Evolutionary conservation across 2,888 invertebrate species (phyloP).

Genomic region (Onchidella celtica): DNA sequence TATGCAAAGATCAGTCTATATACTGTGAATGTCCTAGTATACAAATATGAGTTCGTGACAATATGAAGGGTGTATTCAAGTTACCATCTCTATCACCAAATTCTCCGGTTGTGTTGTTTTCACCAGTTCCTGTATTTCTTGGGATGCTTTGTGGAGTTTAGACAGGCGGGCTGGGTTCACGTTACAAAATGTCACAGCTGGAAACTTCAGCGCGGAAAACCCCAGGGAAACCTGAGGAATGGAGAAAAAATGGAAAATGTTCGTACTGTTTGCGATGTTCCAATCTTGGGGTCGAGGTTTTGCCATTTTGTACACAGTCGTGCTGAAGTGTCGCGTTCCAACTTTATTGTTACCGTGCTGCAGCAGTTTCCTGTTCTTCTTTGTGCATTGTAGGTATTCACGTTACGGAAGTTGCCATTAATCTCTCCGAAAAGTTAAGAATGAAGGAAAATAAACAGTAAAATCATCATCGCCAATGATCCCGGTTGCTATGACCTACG

Average conservation of each 20-base stretch:
- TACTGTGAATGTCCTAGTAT: too few relatives aligned
- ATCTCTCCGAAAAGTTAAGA: too few relatives aligned
- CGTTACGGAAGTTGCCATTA: too few relatives aligned
- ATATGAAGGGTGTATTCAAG: too few relatives aligned
- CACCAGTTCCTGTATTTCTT: constrained; percentile 29
- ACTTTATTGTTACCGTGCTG: not conserved
- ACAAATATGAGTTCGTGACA: too few relatives aligned
- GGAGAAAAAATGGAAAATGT: not conserved
- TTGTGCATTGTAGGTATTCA: too few relatives aligned
- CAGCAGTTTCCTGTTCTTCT: too few relatives aligned
- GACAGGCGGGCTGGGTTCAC: constrained; percentile 50
- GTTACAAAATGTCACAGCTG: constrained; percentile 55
- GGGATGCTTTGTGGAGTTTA: not conserved
- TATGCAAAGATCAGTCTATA: too few relatives aligned
- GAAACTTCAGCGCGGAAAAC: constrained; percentile 51
- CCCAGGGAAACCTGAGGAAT: constrained; percentile 41
- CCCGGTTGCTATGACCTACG: too few relatives aligned
- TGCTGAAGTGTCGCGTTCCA: not conserved
- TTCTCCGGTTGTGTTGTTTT: constrained; percentile 8
- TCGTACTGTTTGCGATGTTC: not conserved
- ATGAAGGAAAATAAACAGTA: too few relatives aligned
- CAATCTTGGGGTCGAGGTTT: not conserved
- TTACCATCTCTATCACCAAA: constrained; percentile 34
- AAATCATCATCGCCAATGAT: too few relatives aligned
- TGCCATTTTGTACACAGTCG: too few relatives aligned